Conservation (phyloP, 2,113 vertebrate genomes). For the Peromyscus californicus region DNA sequence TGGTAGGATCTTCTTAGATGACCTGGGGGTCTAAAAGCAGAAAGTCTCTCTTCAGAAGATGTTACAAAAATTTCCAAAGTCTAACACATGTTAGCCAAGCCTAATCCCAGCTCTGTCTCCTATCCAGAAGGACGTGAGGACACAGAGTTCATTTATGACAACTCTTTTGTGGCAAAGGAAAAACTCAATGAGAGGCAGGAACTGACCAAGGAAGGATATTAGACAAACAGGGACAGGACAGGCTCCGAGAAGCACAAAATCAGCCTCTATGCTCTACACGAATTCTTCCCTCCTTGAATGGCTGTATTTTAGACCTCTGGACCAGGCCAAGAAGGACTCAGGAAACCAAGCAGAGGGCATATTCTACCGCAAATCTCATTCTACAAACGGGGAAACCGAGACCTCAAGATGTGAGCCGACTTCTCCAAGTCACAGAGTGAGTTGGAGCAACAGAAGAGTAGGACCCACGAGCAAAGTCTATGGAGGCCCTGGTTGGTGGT, state of each 20-base stretch:
- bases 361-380: not conserved
- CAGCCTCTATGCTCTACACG: not conserved
- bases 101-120: not conserved
- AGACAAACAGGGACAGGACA: not conserved
- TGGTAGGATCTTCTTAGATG: not conserved
- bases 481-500: not conserved
- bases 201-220: not conserved
- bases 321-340: not conserved
- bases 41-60: slow-evolving; percentile 19
- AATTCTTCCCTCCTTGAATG: not conserved
- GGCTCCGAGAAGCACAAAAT: not conserved
- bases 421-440: not conserved
- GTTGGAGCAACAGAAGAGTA: not conserved
- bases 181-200: not conserved
- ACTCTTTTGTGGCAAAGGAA: slow-evolving; percentile 13
- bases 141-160: slow-evolving; percentile 5
- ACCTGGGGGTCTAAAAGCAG: not conserved
- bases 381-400: slow-evolving; percentile 47
- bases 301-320: not conserved
- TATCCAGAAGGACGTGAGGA: not conserved
- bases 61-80: not conserved
- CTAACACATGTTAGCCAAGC: not conserved
- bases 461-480: not conserved
- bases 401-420: not conserved
- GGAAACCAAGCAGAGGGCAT: not conserved